Evolutionary conservation across 2,888 invertebrate genomes (phyloP).

Genomic region (Rhingia rostrata): DNA sequence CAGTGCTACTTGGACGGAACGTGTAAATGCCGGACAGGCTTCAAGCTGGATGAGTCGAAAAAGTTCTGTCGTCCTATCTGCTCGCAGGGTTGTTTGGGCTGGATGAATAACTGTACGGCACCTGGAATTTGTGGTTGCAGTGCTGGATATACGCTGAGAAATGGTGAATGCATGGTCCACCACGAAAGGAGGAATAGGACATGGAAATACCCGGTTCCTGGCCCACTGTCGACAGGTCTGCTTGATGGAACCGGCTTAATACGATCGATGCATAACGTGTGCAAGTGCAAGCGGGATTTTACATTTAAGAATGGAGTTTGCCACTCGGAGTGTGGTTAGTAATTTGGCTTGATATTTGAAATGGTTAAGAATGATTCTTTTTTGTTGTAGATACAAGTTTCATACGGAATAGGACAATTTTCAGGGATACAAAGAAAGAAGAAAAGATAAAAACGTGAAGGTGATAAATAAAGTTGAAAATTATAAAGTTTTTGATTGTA

Average conservation of each 20-base stretch:
- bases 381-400: no score
- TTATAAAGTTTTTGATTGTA: no score
- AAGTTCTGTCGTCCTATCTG: conserved; percentile 87
- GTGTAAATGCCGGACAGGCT: conserved; percentile 88
- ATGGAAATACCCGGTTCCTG: no score
- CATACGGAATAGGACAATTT: no score
- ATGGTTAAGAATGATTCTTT: no score
- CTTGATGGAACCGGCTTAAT: conserved; percentile 83
- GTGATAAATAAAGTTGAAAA: no score
- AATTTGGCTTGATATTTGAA: conserved; percentile 51
- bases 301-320: conserved; percentile 81
- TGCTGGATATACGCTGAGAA: conserved; percentile 81
- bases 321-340: conserved; percentile 82
- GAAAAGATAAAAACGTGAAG: no score
- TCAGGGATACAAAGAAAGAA: no score
- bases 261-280: conserved; percentile 85
- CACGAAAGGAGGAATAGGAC: no score
- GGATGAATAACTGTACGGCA: conserved; percentile 80
- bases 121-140: conserved; percentile 83
- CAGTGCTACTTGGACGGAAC: conserved; percentile 85
- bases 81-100: conserved; percentile 78
- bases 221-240: conserved; percentile 77
- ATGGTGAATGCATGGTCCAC: conserved; percentile 77
- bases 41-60: conserved; percentile 84
- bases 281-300: conserved; percentile 85